phyloP scores from a whole-genome alignment of 2,113 vertebrate genomes.

The Ariopsis seemanni region DNA sequence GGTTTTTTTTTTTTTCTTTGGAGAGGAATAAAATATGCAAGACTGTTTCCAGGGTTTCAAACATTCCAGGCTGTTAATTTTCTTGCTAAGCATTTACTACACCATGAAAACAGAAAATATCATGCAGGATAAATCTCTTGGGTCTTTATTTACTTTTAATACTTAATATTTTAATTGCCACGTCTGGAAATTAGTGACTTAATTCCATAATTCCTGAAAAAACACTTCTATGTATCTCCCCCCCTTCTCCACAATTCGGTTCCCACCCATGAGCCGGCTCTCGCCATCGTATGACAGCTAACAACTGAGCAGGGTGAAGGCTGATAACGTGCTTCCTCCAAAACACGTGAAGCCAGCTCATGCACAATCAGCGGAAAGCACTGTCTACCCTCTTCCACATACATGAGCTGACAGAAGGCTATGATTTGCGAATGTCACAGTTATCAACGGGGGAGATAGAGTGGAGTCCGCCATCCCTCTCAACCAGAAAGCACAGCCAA shows the following conservation, averaged over 20 bases:
- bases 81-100: not conserved
- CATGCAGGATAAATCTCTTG: not conserved
- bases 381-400: not conserved
- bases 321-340: not conserved
- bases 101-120: not conserved
- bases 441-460: not conserved
- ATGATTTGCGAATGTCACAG: not conserved
- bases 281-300: not conserved
- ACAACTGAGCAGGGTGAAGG: not conserved
- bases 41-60: not conserved
- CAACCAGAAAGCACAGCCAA: not conserved
- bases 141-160: not conserved
- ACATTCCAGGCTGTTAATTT: not conserved
- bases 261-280: not conserved
- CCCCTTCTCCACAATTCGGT: too few relatives aligned
- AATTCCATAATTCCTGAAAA: not conserved
- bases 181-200: not conserved
- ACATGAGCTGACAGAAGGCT: not conserved
- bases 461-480: not conserved
- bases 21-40: too few relatives aligned
- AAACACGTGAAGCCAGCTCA: not conserved
- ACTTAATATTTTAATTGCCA: not conserved
- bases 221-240: not conserved
- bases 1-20: not conserved
- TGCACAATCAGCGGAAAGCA: not conserved